Base-by-base conservation (phyloP, 2,797 vertebrate genomes). In the Pseudomugil gertrudae region DNA sequence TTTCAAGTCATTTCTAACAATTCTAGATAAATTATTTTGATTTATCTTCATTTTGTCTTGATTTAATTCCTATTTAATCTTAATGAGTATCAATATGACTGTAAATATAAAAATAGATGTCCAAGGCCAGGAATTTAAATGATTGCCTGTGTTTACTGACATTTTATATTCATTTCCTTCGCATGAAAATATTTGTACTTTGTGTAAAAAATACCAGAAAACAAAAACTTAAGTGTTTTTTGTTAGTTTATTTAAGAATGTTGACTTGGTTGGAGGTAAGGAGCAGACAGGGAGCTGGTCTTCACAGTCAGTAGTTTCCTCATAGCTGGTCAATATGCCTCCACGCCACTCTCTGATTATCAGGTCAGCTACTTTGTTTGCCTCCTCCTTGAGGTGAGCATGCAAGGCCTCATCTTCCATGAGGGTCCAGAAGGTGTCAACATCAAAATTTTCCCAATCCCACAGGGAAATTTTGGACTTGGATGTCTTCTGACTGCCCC, bases 351-450 rank as follows among this genome's bases (percentile, higher is more conserved):
- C 5, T n/a, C 38, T 40, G 17, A 3, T 40, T 4, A 40, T 47
- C 47, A 48, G 47, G 21, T 48, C 47, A 23, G 21, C 47, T 24
- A 48, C 47, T 48, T 23, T 48, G 47, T 48, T 24, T 11, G 47
- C 21, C 9, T 48, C 23, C 47, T 48, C 6, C 21, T 48, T 48
- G 23, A 23, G 23, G 11, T 48, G 47, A 48, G 21, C 47, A 48
- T 2, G 3, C 11, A 13, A 4, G 47, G 47, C 21, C 1, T 51
- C 29, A 47, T 70, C 3, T 48, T 54, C 2, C 62, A 69, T 50
- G 47, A 63, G 0, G 17, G 40, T 59, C 40, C 63, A 55, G 26
- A 66, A 66, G 45, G 9, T 54, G 7, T 63, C 24, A 15, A 35
- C 30, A 26, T 54, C 36, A 40, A 7, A 57, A 1, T 30, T 19